Base-by-base conservation (phyloP, 1,140 invertebrate species). In the Lasioglossum baleicum region DNA sequence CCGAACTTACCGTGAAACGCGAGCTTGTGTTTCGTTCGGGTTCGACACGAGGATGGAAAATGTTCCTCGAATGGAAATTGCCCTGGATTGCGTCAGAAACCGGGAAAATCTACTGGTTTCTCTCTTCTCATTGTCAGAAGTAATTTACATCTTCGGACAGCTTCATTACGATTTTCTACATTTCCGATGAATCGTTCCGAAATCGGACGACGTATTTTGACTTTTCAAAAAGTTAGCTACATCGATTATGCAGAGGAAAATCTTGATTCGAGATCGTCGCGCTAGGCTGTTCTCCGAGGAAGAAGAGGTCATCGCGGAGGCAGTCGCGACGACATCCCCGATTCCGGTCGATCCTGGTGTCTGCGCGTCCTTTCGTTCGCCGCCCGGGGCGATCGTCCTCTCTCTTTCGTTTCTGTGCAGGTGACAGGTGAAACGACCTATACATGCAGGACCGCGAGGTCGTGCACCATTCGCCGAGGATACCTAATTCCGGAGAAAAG, bases 361-460 rank as follows among this genome's bases (percentile, higher is more conserved):
- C 42, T 20, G 78, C 75, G 80, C 82, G 64, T 86, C 82, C 84
- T 82, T 82, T 86, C 79, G 74, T 86, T 82, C 75, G 58, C 73
- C 66, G 85, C 84, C 84, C 75, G 82, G 13, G 80, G 84, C 85
- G 69, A 82, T 86, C 75, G 78, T 75, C 74, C 81, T 86, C 84
- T 87, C 84, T 87, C 84, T 86, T 86, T 86, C 85, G 72, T 86
- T 86, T 83, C 84, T 86, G 61, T 70, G 75, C 75, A 78, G 84
- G 85, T 84, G 85, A 87, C 85, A 87, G 84, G 85, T 87, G 85
- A 87, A 87, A 87, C 85, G 85, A 87, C 84, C 84, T 86, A 87
- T 87, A 84, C 84, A 69, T 68, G 85, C 82, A 81, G 82, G 79
- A 82, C 78, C 63, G 71, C 84, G 85, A 87, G 84, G 82, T 87